A percentile compares a stretch with the other conserved stretches of the same genome.
Conservation (phyloP, 2,113 vertebrate species). For the Oncorhynchus kisutch region DNA sequence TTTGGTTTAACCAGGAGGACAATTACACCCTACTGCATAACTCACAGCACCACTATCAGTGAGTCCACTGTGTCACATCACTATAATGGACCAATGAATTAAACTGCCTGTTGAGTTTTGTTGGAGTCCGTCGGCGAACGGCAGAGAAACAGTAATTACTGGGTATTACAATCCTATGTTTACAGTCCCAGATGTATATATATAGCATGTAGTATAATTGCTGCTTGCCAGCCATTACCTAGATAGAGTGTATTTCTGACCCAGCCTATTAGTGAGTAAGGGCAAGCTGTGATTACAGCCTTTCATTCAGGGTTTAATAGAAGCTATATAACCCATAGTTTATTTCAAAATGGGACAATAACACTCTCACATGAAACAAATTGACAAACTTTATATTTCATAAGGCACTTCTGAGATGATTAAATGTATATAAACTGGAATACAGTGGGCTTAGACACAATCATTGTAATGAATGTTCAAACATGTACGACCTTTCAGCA, state of each 20-base stretch:
- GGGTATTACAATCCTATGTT: background rate
- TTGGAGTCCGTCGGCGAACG: background rate
- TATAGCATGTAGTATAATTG: background rate
- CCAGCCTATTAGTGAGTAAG: too few relatives aligned
- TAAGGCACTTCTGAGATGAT: too few relatives aligned
- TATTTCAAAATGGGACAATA: too few relatives aligned
- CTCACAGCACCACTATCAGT: conserved; percentile 5
- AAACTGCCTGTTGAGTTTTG: background rate
- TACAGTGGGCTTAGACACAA: too few relatives aligned
- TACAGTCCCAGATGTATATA: background rate
- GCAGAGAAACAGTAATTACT: background rate
- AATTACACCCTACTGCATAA: conserved; percentile 16
- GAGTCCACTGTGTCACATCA: background rate
- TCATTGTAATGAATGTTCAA: too few relatives aligned
- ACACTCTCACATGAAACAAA: too few relatives aligned
- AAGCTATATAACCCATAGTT: too few relatives aligned
- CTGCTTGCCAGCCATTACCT: background rate
- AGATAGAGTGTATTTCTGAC: background rate
- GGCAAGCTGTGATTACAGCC: too few relatives aligned
- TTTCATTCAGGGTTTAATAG: too few relatives aligned
- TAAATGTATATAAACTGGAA: too few relatives aligned
- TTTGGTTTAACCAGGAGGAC: conserved; percentile 14
- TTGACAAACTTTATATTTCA: too few relatives aligned
- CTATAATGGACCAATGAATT: background rate
- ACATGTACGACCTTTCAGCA: too few relatives aligned